Conservation (phyloP, 2,113 vertebrate species). For the Neolamprologus modestus region DNA sequence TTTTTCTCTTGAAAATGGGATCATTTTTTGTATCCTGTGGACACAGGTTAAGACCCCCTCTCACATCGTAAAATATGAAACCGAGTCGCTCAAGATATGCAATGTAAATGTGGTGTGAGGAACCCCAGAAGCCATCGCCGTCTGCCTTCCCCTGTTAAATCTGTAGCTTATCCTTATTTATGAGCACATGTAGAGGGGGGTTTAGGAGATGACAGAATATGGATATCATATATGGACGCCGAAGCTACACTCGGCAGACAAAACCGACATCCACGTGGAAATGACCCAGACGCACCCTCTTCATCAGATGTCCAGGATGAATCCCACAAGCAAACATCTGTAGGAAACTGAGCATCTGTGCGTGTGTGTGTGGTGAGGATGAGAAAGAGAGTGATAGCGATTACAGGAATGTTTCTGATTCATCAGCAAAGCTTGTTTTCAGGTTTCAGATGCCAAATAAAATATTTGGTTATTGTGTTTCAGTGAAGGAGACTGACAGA, state of each 20-base stretch:
- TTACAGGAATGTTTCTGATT: constrained; percentile 12
- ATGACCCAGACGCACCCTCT: constrained; percentile 29
- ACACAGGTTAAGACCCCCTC: neutral
- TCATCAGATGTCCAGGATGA: constrained; percentile 19
- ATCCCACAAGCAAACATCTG: constrained; percentile 31
- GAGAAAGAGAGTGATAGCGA: constrained; percentile 7
- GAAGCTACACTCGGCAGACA: neutral
- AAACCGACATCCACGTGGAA: constrained; percentile 50
- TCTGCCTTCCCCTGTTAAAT: neutral
- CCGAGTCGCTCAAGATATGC: neutral
- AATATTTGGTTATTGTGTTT: constrained; percentile 4
- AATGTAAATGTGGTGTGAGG: neutral
- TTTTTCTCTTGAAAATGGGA: neutral
- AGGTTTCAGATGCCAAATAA: neutral
- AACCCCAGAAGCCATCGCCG: neutral
- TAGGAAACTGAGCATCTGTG: constrained; percentile 15
- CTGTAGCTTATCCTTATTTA: constrained; percentile 29
- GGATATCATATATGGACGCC: constrained; percentile 26
- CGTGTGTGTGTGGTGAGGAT: neutral
- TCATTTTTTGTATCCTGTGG: neutral
- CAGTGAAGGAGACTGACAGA: neutral
- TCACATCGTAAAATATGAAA: neutral
- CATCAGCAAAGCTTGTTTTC: constrained; percentile 11
- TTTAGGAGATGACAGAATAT: constrained; percentile 28
- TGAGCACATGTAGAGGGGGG: constrained; percentile 1